Conservation (phyloP, 2,113 vertebrate genomes). For the Rhea pennata region DNA sequence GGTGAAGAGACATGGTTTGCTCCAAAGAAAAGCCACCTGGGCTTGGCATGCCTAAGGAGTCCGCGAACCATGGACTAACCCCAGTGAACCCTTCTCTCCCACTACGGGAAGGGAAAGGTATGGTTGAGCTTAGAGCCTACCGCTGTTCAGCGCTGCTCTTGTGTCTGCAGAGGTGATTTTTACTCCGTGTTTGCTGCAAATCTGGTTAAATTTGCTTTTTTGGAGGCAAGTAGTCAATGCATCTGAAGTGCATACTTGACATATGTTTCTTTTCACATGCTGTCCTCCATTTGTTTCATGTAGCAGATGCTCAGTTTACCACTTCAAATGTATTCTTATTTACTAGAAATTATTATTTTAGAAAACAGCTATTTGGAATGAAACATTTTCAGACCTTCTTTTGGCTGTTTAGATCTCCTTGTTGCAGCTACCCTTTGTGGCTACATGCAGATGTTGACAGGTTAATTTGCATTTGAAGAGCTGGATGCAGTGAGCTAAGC, state of each 20-base stretch:
- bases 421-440: constrained; percentile 48
- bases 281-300: constrained; percentile 20
- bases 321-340: constrained; percentile 58
- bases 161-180: neutral
- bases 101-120: neutral
- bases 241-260: constrained; percentile 55
- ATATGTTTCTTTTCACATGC: constrained; percentile 39
- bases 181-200: constrained; percentile 57
- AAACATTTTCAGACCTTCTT: constrained; percentile 52
- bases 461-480: constrained; percentile 73
- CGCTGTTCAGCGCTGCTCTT: neutral
- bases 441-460: constrained; percentile 65
- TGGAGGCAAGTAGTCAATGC: constrained; percentile 66
- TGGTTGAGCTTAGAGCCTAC: neutral
- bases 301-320: constrained; percentile 67
- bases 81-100: neutral
- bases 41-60: neutral
- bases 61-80: no score
- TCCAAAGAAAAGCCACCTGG: neutral
- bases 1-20: neutral
- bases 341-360: constrained; percentile 67
- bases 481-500: constrained; percentile 55
- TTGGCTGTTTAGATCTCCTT: constrained; percentile 27
- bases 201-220: constrained; percentile 58
- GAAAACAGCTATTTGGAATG: constrained; percentile 55